Base-by-base conservation (phyloP, 1,140 invertebrate species). In the Camponotus vicinus region DNA sequence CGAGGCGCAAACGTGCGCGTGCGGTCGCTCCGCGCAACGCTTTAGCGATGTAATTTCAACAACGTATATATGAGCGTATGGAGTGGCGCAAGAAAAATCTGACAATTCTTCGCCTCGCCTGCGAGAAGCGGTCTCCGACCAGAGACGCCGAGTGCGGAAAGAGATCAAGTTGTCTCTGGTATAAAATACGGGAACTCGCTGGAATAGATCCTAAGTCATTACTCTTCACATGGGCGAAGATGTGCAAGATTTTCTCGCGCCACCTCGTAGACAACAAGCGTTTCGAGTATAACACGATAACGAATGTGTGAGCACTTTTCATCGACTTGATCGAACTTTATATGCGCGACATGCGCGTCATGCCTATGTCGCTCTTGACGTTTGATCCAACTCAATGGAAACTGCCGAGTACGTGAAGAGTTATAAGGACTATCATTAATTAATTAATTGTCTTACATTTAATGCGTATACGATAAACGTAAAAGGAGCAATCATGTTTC, bases 371-470 rank as follows among this genome's bases (percentile, higher is more conserved):
- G 79, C 79, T 18, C 49, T 27, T 18, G 55, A 9, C 27, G 90
- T 93, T 93, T 86, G 90, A 91, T 82, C 55, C 79, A 88, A 94
- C 89, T 94, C 93, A 93, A 94, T 94, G 93, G 93, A 94, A 94
- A 94, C 93, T 95, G 93, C 91, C 61, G 73, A 80, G 61, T 86
- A 66, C 79, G 37, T 32, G 40, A 59, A 40, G 34, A 40, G 6
- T 42, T 73, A 63, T 84, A 86, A 86, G 42, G 21, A 75, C 61
- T 76, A 64, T 69, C 77, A 63, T 86, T 64, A 87, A 84, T 70
- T 59, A 88, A 83, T 67, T 84, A 85, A 87, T 55, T 64, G 63
- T 11, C 86, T 78, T 87, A 70, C 79, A 89, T 77, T 86, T 86
- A 85, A 75, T 55, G 86, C 84, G 90, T 90, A 89, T 89, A 90